phyloP scores from a whole-genome alignment of 2,888 invertebrate species.

The Meliscaeva auricollis region DNA sequence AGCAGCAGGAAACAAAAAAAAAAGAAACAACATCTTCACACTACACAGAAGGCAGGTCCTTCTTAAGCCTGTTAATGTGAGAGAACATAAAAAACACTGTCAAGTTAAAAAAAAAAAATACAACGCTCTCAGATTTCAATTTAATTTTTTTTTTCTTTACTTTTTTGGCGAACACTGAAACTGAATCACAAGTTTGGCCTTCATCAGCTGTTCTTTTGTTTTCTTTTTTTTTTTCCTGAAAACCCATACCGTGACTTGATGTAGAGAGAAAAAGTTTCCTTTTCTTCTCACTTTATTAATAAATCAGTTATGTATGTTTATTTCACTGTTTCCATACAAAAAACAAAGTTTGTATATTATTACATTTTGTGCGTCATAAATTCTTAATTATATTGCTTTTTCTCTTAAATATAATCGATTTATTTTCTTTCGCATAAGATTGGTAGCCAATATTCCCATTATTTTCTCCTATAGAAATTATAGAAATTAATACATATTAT shows the following conservation, averaged over 20 bases:
- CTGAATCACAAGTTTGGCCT: conserved; percentile 48
- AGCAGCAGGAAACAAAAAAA: not conserved
- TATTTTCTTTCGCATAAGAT: not conserved
- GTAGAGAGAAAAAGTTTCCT: conserved; percentile 45
- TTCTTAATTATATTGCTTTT: conserved; percentile 18
- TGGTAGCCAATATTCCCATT: not conserved
- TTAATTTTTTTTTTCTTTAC: not conserved
- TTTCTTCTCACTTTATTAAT: conserved; percentile 42
- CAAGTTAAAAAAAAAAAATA: conserved; percentile 22
- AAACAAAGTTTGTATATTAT: conserved; percentile 28
- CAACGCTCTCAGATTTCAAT: conserved; percentile 29
- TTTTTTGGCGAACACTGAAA: conserved; percentile 44
- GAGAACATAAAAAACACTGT: conserved; percentile 34
- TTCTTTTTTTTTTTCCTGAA: not conserved
- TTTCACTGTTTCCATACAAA: not conserved
- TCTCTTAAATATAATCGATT: not conserved
- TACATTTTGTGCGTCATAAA: conserved; percentile 30
- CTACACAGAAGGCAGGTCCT: conserved; percentile 7
- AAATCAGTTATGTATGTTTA: conserved; percentile 50
- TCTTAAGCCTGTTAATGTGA: conserved; percentile 21
- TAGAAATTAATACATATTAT: no score
- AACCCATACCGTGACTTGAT: conserved; percentile 41
- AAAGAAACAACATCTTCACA: conserved; percentile 9
- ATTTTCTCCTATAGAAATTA: not conserved
- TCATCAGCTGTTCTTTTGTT: conserved; percentile 25